Evolutionary conservation across 2,888 invertebrate species (phyloP).

Genomic region (Parnassius mnemosyne): DNA sequence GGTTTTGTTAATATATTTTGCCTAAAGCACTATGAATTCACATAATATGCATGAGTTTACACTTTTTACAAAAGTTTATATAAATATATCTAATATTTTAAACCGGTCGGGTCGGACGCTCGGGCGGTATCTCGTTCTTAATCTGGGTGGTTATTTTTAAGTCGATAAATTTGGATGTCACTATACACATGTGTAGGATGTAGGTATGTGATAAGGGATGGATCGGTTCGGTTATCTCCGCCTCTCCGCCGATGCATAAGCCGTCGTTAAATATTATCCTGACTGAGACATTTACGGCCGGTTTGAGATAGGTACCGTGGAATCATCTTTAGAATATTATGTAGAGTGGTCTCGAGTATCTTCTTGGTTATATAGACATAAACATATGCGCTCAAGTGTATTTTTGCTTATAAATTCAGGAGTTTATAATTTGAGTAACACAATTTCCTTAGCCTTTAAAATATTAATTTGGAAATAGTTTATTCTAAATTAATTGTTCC

Average conservation of each 20-base stretch:
- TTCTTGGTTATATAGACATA: slow-evolving; percentile 15
- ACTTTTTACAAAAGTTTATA: slow-evolving; percentile 36
- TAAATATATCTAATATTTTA: slow-evolving; percentile 63
- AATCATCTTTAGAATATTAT: slow-evolving; percentile 58
- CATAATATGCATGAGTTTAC: slow-evolving; percentile 20
- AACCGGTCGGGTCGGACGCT: slow-evolving; percentile 42
- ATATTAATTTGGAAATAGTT: no score
- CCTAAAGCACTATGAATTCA: no score
- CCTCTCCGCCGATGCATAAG: slow-evolving; percentile 55
- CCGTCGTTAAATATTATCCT: slow-evolving; percentile 78
- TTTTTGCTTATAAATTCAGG: background rate
- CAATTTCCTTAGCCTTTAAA: no score
- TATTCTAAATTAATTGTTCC: no score
- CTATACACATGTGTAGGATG: slow-evolving; percentile 69
- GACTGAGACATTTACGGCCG: slow-evolving; percentile 71
- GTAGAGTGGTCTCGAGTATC: slow-evolving; percentile 31
- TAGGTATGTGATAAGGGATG: slow-evolving; percentile 66
- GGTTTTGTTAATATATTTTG: no score
- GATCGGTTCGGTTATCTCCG: slow-evolving; percentile 46
- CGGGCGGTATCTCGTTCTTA: slow-evolving; percentile 63
- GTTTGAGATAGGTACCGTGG: slow-evolving; percentile 70
- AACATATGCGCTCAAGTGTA: slow-evolving; percentile 3
- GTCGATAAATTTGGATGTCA: slow-evolving; percentile 78
- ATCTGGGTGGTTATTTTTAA: slow-evolving; percentile 75
- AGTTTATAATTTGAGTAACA: background rate